phyloP scores from a whole-genome alignment of 2,113 vertebrate genomes.

The Equus quagga region DNA sequence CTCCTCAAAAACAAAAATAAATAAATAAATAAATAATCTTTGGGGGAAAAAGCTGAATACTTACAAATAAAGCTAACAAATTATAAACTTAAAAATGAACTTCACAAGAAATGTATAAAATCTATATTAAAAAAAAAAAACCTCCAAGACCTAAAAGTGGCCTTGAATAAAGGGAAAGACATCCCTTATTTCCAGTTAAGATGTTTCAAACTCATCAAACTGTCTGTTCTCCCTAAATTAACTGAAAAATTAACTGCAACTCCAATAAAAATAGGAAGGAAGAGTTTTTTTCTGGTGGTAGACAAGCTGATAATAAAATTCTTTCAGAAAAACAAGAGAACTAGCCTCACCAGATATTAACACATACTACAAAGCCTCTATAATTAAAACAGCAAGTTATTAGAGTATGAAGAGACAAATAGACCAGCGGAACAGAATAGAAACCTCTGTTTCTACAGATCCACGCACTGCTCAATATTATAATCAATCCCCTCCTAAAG shows the following conservation, averaged over 20 bases:
- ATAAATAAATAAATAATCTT: no score
- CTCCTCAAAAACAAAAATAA: no score
- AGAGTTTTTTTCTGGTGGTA: background rate
- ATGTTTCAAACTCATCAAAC: conserved; percentile 15
- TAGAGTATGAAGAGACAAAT: background rate
- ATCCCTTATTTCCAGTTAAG: background rate
- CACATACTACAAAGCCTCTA: background rate
- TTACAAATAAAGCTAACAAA: conserved; percentile 44
- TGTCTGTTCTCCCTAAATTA: background rate
- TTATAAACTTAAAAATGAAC: conserved; percentile 59
- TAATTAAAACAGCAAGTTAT: background rate
- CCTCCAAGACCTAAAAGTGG: conserved; percentile 15
- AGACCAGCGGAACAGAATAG: background rate
- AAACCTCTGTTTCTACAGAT: background rate
- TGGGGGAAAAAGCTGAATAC: background rate
- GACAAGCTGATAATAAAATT: background rate
- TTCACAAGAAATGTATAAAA: conserved; percentile 22
- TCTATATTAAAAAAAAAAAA: background rate
- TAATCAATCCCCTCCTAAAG: background rate
- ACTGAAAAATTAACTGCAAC: background rate
- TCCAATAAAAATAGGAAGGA: background rate
- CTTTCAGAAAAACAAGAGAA: background rate
- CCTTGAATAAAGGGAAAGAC: conserved; percentile 6
- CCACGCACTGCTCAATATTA: background rate
- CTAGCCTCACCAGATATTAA: background rate